Percentiles rank a stretch among this genome's conserved stretches.
Evolutionary conservation across 2,888 invertebrate genomes (phyloP).

Genomic region (Boloria euphrosyne): DNA sequence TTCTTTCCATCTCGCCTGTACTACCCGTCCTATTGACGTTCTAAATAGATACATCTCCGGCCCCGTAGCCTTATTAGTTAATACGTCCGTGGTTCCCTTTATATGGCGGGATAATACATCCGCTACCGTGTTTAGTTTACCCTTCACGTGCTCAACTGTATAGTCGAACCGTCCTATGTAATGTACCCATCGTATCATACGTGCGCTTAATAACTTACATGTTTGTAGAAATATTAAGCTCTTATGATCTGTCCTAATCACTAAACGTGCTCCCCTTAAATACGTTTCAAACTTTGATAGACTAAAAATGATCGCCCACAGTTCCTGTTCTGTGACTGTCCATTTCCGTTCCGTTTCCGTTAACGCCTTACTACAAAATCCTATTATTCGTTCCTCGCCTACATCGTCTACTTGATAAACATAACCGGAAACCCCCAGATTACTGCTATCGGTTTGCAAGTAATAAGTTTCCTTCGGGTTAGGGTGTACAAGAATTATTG

Average conservation of each 20-base stretch:
- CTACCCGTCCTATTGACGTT: not conserved
- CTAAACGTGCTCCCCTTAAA: not conserved
- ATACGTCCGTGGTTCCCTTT: not conserved
- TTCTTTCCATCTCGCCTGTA: not conserved
- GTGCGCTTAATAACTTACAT: not conserved
- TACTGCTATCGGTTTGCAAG: constrained; percentile 4
- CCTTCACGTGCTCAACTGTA: not conserved
- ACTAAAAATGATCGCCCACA: not conserved
- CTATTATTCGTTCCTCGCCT: not conserved
- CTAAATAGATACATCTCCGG: not conserved
- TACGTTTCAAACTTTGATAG: not conserved
- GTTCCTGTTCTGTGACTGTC: not conserved
- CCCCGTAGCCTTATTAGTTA: not conserved
- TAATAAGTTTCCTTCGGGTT: not conserved
- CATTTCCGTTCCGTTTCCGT: not conserved
- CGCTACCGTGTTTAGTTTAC: not conserved
- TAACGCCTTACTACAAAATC: not conserved
- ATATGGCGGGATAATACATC: not conserved
- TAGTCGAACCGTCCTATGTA: not conserved
- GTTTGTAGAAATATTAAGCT: not conserved
- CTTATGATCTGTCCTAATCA: not conserved
- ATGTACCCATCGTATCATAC: not conserved
- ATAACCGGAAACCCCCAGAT: not conserved
- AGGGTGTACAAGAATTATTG: constrained; percentile 3
- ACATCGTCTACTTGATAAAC: not conserved